A percentile compares a stretch with the other conserved stretches of the same genome.
phyloP scores from a whole-genome alignment of 2,113 vertebrate genomes.

The Ictidomys tridecemlineatus region DNA sequence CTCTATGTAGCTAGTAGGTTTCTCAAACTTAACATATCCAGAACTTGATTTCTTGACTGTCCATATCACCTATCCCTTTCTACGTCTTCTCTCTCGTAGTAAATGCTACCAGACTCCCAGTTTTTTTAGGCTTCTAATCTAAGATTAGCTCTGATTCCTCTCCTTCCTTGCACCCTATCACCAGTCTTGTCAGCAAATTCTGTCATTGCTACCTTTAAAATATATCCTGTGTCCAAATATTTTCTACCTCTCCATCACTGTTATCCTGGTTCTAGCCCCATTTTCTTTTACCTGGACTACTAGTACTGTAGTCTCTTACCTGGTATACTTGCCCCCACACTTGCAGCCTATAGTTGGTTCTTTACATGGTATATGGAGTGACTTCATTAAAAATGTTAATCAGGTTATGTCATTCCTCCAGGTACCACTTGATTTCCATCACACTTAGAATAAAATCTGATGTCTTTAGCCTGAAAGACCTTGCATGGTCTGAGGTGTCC shows the following conservation, averaged over 20 bases:
- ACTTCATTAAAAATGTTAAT: slow-evolving; percentile 3
- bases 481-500: not conserved
- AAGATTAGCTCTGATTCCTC: not conserved
- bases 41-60: not conserved
- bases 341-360: not conserved
- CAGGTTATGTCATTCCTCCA: not conserved
- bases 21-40: not conserved
- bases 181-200: not conserved
- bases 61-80: not conserved
- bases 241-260: not conserved
- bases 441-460: not conserved
- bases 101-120: not conserved
- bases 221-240: not conserved
- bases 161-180: not conserved
- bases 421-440: not conserved
- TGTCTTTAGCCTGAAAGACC: not conserved
- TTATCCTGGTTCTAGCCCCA: not conserved
- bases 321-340: not conserved
- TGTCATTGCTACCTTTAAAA: not conserved
- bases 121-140: not conserved
- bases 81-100: not conserved
- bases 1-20: not conserved
- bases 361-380: not conserved
- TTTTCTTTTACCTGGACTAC: not conserved
- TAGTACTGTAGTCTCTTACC: not conserved